phyloP scores from a whole-genome alignment of 1,140 invertebrate species.

The Spodoptera frugiperda region DNA sequence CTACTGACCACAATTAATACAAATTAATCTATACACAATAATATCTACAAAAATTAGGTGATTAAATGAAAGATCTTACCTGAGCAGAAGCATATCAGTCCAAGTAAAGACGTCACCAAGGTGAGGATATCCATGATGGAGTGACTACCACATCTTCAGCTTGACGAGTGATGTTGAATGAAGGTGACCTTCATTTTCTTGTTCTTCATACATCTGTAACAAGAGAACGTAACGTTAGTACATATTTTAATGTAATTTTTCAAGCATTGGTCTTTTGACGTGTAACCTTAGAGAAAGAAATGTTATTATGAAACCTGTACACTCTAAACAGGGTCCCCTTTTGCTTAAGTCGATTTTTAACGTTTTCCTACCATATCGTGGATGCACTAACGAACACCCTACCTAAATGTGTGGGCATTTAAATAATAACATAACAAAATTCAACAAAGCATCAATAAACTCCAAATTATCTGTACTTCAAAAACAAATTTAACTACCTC shows the following conservation, averaged over 20 bases:
- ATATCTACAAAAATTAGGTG: too few species aligned
- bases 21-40: too few species aligned
- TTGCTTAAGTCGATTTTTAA: too few species aligned
- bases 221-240: slow-evolving; percentile 48
- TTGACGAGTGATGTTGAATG: slow-evolving; percentile 50
- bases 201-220: slow-evolving; percentile 68
- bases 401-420: too few species aligned
- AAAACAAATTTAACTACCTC: slow-evolving; percentile 11
- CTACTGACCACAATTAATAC: too few species aligned
- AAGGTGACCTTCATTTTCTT: slow-evolving; percentile 60
- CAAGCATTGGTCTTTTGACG: too few species aligned
- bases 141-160: slow-evolving; percentile 68
- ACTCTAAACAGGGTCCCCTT: too few species aligned
- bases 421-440: too few species aligned
- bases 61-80: slow-evolving; percentile 59
- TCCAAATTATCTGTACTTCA: background rate
- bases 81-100: slow-evolving; percentile 68
- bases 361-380: too few species aligned
- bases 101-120: slow-evolving; percentile 72
- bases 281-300: too few species aligned
- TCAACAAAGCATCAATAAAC: background rate
- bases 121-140: slow-evolving; percentile 70
- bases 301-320: too few species aligned
- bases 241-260: background rate
- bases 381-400: too few species aligned